Percentiles rank a stretch among this genome's conserved stretches.
phyloP scores from a whole-genome alignment of 2,113 vertebrate genomes.

The Butastur rufipennis region DNA sequence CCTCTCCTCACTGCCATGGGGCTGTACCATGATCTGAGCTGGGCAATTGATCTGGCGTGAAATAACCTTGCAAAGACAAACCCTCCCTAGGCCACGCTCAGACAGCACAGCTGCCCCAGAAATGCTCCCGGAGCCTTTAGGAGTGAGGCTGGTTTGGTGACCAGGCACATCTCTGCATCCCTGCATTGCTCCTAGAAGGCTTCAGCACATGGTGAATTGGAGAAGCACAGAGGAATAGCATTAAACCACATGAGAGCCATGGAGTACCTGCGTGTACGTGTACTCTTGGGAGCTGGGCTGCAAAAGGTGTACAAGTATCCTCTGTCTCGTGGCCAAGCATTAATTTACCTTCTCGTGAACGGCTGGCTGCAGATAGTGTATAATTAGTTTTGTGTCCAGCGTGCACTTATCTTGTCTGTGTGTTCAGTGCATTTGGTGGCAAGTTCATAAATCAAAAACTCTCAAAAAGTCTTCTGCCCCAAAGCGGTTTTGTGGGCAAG shows the following conservation, averaged over 20 bases:
- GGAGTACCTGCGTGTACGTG: accelerated
- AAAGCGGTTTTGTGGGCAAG: neutral
- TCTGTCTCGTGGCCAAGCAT: neutral
- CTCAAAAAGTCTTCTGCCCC: neutral
- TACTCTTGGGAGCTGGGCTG: neutral
- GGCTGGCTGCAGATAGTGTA: neutral
- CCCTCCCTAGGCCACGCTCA: neutral
- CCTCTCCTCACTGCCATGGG: neutral
- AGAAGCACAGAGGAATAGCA: neutral
- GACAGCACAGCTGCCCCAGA: accelerated
- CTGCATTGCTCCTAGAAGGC: neutral
- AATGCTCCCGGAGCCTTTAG: neutral
- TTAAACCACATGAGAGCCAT: neutral
- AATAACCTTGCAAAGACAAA: neutral
- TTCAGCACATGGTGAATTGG: neutral
- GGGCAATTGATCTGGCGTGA: neutral
- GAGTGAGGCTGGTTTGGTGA: neutral
- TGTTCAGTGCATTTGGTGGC: neutral
- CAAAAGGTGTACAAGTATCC: neutral
- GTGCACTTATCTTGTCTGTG: neutral
- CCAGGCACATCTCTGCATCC: neutral
- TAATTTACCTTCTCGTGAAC: neutral
- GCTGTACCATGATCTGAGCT: neutral
- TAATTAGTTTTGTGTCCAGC: neutral
- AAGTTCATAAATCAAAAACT: constrained; percentile 23